These are phyloP conservation scores for Drosophila arizonae DNA, from an alignment of 1,140 invertebrate species.

Conservation along the genomic window DNA sequence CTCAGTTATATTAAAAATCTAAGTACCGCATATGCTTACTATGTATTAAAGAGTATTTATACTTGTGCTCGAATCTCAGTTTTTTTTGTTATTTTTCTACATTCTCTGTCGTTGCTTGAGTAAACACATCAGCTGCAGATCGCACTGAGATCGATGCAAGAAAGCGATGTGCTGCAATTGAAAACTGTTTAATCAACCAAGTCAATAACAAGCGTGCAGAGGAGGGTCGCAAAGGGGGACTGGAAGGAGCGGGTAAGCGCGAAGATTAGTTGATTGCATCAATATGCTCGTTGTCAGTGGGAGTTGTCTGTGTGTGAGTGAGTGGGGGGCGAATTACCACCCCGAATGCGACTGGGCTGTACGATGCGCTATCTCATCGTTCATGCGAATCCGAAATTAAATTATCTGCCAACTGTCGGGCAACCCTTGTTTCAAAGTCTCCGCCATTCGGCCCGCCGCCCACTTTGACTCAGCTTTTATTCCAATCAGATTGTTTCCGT, in stretches of 20 bases:
- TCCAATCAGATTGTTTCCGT: constrained; percentile 83
- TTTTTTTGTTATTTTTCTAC: constrained; percentile 16
- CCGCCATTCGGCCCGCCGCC: background rate
- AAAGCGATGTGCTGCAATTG: constrained; percentile 21
- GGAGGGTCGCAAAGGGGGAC: background rate
- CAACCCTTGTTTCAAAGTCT: constrained; percentile 77
- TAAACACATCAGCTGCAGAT: constrained; percentile 57
- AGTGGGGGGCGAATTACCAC: constrained; percentile 6
- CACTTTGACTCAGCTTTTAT: constrained; percentile 55
- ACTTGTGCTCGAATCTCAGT: background rate
- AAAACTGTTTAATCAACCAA: constrained; percentile 49
- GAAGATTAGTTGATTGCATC: constrained; percentile 83
- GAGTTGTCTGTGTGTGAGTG: constrained; percentile 2
- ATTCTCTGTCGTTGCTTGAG: constrained; percentile 18
- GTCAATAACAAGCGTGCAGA: constrained; percentile 3
- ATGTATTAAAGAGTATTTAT: constrained; percentile 3
- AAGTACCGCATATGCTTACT: no score
- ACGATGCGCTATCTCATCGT: constrained; percentile 71
- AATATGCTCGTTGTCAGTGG: constrained; percentile 74
- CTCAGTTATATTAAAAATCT: no score
- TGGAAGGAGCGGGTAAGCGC: constrained; percentile 60
- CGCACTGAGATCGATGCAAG: constrained; percentile 29
- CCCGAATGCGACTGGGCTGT: constrained; percentile 6
- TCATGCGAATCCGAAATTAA: constrained; percentile 82
- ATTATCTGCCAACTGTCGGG: constrained; percentile 79